Evolutionary conservation across 2,797 vertebrate genomes (phyloP).

Genomic region (Pangasius sanitwongsei): DNA sequence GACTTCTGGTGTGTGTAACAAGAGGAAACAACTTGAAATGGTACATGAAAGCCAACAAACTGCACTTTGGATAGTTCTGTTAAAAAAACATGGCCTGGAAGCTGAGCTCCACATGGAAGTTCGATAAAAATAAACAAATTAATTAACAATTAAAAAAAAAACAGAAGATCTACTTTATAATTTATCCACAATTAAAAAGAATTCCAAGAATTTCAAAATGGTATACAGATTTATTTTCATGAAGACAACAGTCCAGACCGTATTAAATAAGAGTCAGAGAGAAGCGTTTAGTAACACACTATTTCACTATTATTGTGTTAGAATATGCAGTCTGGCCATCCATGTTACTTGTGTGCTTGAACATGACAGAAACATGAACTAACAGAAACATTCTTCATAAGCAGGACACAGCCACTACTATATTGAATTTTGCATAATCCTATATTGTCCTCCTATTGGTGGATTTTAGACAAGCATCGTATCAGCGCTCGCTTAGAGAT

Average conservation of each 20-base stretch:
- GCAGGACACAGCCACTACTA: background rate
- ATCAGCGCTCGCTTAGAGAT: background rate
- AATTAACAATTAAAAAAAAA: background rate
- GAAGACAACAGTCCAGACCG: background rate
- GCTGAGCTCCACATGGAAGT: background rate
- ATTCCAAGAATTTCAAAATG: background rate
- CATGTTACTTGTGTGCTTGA: background rate
- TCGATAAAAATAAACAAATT: background rate
- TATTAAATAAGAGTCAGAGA: background rate
- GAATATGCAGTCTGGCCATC: background rate
- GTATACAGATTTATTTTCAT: background rate
- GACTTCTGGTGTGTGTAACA: slow-evolving; percentile 19
- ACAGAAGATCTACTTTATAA: background rate
- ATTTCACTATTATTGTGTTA: background rate
- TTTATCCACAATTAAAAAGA: background rate
- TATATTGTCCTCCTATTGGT: background rate
- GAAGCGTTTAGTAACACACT: background rate
- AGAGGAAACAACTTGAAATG: slow-evolving; percentile 31
- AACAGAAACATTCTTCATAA: background rate
- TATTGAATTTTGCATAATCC: background rate
- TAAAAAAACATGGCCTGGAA: background rate
- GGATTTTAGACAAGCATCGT: background rate
- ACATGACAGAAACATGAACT: background rate
- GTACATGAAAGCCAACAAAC: slow-evolving; percentile 12
- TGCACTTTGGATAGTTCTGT: background rate